Evolutionary conservation across 2,113 vertebrate genomes (phyloP).

Genomic region (Colinus virginianus): DNA sequence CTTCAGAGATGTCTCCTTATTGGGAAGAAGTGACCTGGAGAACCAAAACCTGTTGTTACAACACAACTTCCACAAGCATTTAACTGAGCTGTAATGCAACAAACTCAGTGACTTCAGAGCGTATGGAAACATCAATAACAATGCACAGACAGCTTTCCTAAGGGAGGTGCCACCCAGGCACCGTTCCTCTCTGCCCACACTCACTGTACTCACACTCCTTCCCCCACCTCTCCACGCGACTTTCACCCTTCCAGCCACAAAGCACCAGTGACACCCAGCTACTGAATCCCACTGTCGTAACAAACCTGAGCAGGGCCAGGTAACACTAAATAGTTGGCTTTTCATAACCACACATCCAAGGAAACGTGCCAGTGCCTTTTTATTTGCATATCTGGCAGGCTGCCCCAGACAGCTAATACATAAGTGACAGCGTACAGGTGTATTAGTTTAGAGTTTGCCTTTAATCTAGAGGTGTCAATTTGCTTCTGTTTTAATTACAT

Average conservation of each 20-base stretch:
- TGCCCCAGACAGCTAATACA: slow-evolving; percentile 72
- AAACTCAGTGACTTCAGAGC: neutral
- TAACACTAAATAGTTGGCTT: slow-evolving; percentile 69
- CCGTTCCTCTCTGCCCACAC: slow-evolving; percentile 24
- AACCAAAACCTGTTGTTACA: neutral
- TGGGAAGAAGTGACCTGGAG: neutral
- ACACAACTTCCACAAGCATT: neutral
- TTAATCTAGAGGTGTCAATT: slow-evolving; percentile 82
- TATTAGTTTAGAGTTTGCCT: slow-evolving; percentile 77
- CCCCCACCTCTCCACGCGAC: neutral
- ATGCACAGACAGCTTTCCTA: slow-evolving; percentile 5
- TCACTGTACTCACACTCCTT: neutral
- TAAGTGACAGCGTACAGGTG: slow-evolving; percentile 71
- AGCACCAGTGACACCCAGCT: slow-evolving; percentile 66
- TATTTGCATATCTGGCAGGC: slow-evolving; percentile 82
- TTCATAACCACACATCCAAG: slow-evolving; percentile 67
- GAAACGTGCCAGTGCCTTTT: slow-evolving; percentile 80
- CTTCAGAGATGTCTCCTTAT: neutral
- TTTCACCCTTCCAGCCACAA: slow-evolving; percentile 57
- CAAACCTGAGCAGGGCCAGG: slow-evolving; percentile 61
- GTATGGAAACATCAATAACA: neutral
- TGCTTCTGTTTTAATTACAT: slow-evolving; percentile 84
- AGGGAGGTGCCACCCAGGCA: slow-evolving; percentile 2
- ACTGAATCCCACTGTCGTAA: slow-evolving; percentile 22
- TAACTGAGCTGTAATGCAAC: neutral